Percentiles rank a stretch among this genome's conserved stretches.
Conservation (phyloP, 2,797 vertebrate species). For the Uromys caudimaculatus region DNA sequence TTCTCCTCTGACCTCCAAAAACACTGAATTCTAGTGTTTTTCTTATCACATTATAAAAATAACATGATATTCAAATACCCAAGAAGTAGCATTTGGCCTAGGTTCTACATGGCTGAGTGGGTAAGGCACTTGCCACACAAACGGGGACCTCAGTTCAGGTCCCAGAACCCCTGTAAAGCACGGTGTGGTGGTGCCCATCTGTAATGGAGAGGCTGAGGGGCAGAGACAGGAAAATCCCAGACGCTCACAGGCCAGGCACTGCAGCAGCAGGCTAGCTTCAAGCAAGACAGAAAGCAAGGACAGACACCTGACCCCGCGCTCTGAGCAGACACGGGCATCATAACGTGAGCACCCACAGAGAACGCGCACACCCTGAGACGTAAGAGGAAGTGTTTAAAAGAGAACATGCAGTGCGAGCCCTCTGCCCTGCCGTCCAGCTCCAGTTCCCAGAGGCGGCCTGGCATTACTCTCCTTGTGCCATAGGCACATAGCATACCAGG, state of each 20-base stretch:
- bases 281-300: not conserved
- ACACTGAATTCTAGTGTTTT: not conserved
- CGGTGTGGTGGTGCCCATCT: not conserved
- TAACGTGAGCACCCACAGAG: not conserved
- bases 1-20: not conserved
- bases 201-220: not conserved
- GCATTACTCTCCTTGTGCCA: not conserved
- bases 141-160: not conserved
- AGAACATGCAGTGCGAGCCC: not conserved
- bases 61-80: not conserved
- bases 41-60: conserved; percentile 8
- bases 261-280: not conserved
- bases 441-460: not conserved
- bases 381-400: not conserved
- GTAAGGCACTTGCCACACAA: not conserved
- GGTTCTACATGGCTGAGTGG: not conserved
- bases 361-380: not conserved
- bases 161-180: not conserved
- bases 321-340: not conserved
- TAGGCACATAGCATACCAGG: too few relatives aligned
- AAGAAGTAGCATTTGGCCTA: not conserved
- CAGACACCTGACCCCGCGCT: too few relatives aligned
- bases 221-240: not conserved
- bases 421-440: not conserved
- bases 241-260: not conserved